Conservation (phyloP, 2,888 invertebrate genomes). For the Synanthedon vespiformis region DNA sequence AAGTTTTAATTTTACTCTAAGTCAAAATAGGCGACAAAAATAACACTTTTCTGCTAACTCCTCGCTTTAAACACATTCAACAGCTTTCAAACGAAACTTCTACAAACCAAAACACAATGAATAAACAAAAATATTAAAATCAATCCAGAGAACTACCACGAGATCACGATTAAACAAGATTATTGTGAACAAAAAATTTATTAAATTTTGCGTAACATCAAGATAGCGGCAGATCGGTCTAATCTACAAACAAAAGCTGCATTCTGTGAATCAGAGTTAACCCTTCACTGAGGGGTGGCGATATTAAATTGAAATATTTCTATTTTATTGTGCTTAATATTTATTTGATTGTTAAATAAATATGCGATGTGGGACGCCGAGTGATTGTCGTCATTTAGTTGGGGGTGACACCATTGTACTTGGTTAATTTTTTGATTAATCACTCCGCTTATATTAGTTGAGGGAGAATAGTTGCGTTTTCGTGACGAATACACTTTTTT, state of each 20-base stretch:
- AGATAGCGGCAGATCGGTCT: slow-evolving; percentile 39
- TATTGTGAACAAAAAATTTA: slow-evolving; percentile 36
- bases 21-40: no score
- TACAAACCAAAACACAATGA: neutral
- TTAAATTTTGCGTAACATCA: slow-evolving; percentile 63
- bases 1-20: no score
- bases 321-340: slow-evolving; percentile 68
- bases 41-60: no score
- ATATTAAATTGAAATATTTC: slow-evolving; percentile 69
- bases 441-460: slow-evolving; percentile 32
- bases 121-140: slow-evolving; percentile 9
- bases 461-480: slow-evolving; percentile 42
- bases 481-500: slow-evolving; percentile 44
- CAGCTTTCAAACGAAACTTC: no score
- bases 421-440: slow-evolving; percentile 71
- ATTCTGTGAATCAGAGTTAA: slow-evolving; percentile 34
- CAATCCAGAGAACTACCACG: slow-evolving; percentile 21
- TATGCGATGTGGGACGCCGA: slow-evolving; percentile 62
- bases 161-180: slow-evolving; percentile 25
- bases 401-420: slow-evolving; percentile 57
- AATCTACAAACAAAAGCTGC: slow-evolving; percentile 47
- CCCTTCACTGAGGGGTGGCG: slow-evolving; percentile 57
- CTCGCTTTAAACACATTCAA: no score
- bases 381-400: slow-evolving; percentile 56
- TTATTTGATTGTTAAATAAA: slow-evolving; percentile 71